phyloP scores from a whole-genome alignment of 1,140 invertebrate genomes.

The Drosophila bocki region DNA sequence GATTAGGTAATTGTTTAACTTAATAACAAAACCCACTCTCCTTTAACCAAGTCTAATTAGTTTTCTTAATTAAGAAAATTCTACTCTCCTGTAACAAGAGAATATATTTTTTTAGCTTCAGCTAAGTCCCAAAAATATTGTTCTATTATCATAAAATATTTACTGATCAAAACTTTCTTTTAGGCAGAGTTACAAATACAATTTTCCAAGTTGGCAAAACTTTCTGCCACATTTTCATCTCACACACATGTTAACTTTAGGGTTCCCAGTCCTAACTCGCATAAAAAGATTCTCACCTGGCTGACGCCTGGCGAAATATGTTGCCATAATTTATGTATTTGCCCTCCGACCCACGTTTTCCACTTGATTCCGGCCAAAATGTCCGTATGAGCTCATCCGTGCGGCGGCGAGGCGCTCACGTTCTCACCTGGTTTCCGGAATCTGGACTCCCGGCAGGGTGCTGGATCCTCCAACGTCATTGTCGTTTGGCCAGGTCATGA shows the following conservation, averaged over 20 bases:
- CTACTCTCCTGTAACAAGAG: neutral
- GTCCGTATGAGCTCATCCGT: conserved; percentile 31
- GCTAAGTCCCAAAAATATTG: neutral
- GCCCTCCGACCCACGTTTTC: conserved; percentile 6
- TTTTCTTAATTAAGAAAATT: neutral
- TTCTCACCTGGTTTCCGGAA: conserved; percentile 22
- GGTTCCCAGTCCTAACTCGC: neutral
- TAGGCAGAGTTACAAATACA: neutral
- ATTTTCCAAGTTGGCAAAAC: neutral
- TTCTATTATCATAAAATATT: conserved; percentile 7
- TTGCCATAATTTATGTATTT: conserved; percentile 53
- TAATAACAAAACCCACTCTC: neutral
- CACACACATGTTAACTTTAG: neutral
- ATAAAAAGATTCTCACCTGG: conserved; percentile 10
- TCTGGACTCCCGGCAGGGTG: neutral
- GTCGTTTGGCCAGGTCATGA: conserved; percentile 65
- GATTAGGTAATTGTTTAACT: no score
- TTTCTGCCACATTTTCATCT: conserved; percentile 2
- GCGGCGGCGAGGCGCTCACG: conserved; percentile 12
- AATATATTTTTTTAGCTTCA: neutral
- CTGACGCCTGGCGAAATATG: conserved; percentile 25
- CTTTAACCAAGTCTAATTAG: neutral
- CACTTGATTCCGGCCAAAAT: conserved; percentile 27
- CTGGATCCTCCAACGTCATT: conserved; percentile 11
- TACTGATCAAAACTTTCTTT: neutral